These are phyloP conservation scores for Falco peregrinus DNA, from an alignment of 2,797 vertebrate genomes.

Conservation along the genomic window DNA sequence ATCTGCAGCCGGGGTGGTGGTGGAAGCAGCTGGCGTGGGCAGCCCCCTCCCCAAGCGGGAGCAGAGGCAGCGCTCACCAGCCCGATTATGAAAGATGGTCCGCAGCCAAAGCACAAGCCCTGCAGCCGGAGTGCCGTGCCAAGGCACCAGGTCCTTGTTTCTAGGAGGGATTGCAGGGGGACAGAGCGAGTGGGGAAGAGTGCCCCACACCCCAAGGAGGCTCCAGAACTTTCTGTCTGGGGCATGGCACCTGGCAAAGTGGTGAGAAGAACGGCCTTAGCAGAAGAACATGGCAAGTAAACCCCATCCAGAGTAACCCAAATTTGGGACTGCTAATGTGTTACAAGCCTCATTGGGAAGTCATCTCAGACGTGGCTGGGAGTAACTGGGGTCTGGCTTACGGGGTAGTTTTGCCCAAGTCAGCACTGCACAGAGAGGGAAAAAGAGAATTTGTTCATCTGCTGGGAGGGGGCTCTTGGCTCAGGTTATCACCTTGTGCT, in stretches of 20 bases:
- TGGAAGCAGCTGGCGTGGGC: slow-evolving; percentile 40
- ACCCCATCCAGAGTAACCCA: neutral
- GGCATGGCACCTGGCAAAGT: rapidly evolving
- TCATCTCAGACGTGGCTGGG: neutral
- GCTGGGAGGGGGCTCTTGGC: neutral
- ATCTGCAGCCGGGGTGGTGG: neutral
- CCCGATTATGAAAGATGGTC: slow-evolving; percentile 56
- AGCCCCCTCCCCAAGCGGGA: neutral
- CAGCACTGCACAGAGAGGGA: neutral
- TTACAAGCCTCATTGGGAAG: neutral
- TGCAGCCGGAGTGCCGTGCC: neutral
- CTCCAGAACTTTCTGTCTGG: neutral
- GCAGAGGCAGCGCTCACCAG: slow-evolving; percentile 20
- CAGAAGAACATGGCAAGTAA: neutral
- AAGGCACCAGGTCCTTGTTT: neutral
- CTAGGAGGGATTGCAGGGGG: neutral
- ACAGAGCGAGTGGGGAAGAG: neutral
- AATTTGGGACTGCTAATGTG: neutral
- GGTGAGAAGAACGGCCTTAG: neutral
- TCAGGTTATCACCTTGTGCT: neutral
- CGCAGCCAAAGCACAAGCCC: slow-evolving; percentile 32
- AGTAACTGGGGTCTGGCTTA: neutral
- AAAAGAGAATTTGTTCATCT: neutral
- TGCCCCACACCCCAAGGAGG: rapidly evolving
- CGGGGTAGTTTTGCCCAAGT: neutral